A percentile compares a stretch with the other conserved stretches of the same genome.
Conservation (phyloP, 1,140 invertebrate genomes). For the Achatina immaculata region DNA sequence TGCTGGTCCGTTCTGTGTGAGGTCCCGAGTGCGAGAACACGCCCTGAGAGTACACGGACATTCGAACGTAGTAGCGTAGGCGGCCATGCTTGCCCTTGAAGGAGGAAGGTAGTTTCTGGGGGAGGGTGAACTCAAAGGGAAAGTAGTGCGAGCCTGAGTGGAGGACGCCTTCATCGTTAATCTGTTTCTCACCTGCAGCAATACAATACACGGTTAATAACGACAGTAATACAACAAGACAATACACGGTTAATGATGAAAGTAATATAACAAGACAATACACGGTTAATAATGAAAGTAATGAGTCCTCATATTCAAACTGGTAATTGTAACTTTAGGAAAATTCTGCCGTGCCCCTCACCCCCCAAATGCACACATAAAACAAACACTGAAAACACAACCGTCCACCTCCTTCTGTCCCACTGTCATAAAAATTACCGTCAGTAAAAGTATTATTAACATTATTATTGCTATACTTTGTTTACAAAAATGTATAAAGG, state of each 20-base stretch:
- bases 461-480: no score
- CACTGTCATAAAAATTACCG: no score
- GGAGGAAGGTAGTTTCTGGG: constrained; percentile 61
- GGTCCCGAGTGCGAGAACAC: constrained; percentile 59
- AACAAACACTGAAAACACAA: no score
- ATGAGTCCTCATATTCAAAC: no score
- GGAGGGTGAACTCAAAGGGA: constrained; percentile 66
- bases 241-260: background rate
- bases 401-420: no score
- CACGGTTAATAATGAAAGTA: background rate
- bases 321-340: background rate
- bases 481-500: no score
- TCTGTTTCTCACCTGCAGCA: constrained; percentile 63
- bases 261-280: background rate
- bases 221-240: background rate
- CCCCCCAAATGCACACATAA: no score
- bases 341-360: no score
- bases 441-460: no score
- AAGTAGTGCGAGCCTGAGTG: constrained; percentile 67
- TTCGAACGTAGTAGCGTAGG: constrained; percentile 63
- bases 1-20: constrained; percentile 63
- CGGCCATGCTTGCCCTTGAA: constrained; percentile 68
- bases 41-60: constrained; percentile 63
- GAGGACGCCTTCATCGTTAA: constrained; percentile 60
- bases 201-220: background rate